Conservation (phyloP, 2,797 vertebrate genomes). For the Micromesistius poutassou region DNA sequence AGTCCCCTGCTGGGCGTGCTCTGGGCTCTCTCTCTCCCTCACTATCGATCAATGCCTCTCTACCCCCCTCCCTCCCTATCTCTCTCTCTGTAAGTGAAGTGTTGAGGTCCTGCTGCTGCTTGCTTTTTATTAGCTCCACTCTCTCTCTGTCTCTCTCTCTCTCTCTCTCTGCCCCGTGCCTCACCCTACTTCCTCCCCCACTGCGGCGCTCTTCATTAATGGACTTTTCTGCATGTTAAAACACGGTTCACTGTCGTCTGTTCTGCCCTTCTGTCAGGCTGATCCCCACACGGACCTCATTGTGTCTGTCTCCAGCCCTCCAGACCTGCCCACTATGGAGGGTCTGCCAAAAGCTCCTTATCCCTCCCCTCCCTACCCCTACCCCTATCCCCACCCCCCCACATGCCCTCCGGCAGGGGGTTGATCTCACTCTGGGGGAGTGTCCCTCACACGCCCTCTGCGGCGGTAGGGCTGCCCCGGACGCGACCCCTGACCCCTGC, state of each 20-base stretch:
- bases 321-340: slow-evolving; percentile 11
- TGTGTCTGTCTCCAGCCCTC: slow-evolving; percentile 22
- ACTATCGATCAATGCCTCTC: slow-evolving; percentile 12
- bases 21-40: slow-evolving; percentile 33
- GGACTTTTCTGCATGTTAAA: slow-evolving; percentile 62
- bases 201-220: slow-evolving; percentile 45
- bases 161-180: slow-evolving; percentile 32
- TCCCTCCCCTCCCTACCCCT: background rate
- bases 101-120: slow-evolving; percentile 64
- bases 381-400: slow-evolving; percentile 11
- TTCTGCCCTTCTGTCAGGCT: slow-evolving; percentile 57
- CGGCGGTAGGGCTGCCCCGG: slow-evolving; percentile 33
- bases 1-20: slow-evolving; percentile 37
- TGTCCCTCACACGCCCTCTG: slow-evolving; percentile 33
- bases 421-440: background rate
- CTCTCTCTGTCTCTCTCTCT: slow-evolving; percentile 12
- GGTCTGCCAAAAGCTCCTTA: background rate
- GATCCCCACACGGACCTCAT: slow-evolving; percentile 51
- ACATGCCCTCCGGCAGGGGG: slow-evolving; percentile 31
- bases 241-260: slow-evolving; percentile 64
- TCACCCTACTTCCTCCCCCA: slow-evolving; percentile 38
- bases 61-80: slow-evolving; percentile 16
- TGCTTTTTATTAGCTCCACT: slow-evolving; percentile 58
- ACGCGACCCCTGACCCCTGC: slow-evolving; percentile 55
- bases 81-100: slow-evolving; percentile 42